Evolutionary conservation across 2,113 vertebrate genomes (phyloP).

Genomic region (Sinocyclocheilus anshuiensis): DNA sequence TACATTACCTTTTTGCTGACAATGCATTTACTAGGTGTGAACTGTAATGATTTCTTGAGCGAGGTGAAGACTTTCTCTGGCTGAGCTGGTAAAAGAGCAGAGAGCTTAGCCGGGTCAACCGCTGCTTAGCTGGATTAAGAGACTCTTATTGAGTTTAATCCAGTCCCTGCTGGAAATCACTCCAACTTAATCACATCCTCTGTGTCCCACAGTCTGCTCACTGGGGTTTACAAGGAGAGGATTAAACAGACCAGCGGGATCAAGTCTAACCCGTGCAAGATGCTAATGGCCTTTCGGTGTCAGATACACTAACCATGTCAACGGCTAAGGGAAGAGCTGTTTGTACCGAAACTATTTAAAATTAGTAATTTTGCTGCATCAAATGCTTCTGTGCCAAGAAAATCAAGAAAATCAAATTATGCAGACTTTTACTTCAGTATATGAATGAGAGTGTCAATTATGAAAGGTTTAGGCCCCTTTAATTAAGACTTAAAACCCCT

Average conservation of each 20-base stretch:
- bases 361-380: not conserved
- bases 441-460: not conserved
- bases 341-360: not conserved
- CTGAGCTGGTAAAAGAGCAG: conserved; percentile 33
- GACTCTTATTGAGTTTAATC: conserved; percentile 47
- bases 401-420: not conserved
- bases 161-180: conserved; percentile 46
- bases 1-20: conserved; percentile 22
- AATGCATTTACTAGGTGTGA: conserved; percentile 6
- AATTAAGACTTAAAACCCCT: no score
- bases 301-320: not conserved
- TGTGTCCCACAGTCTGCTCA: conserved; percentile 1
- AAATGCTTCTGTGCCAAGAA: not conserved
- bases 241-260: conserved; percentile 37
- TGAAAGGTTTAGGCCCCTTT: not conserved
- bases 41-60: conserved; percentile 35
- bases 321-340: not conserved
- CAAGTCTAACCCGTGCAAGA: conserved; percentile 11
- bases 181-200: conserved; percentile 52
- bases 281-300: not conserved
- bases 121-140: conserved; percentile 50
- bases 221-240: conserved; percentile 27
- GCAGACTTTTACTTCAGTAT: not conserved
- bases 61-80: conserved; percentile 37
- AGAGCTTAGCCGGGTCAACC: conserved; percentile 47